These are phyloP conservation scores for Diadema setosum DNA, from an alignment of 35 echinoderm and acorn worm genomes.

Conservation along the genomic window DNA sequence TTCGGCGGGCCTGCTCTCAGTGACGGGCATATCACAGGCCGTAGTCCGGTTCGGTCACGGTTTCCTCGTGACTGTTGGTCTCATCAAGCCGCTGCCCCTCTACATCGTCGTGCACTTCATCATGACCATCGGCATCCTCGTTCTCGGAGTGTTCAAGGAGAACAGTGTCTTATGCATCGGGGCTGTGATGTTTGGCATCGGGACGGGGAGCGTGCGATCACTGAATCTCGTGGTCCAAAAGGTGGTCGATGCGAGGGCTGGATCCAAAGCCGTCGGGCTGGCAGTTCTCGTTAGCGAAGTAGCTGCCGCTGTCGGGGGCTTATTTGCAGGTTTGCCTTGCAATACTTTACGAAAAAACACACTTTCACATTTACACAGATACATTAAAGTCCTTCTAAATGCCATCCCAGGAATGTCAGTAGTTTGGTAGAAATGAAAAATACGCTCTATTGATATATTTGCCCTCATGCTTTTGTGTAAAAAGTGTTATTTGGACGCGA, in stretches of 20 bases:
- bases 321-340: conserved; percentile 6
- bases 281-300: background rate
- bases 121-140: background rate
- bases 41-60: conserved; percentile 4
- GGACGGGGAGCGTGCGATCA: background rate
- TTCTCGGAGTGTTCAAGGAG: background rate
- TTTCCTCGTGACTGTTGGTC: background rate
- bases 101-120: conserved; percentile 8
- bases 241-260: background rate
- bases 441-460: no score
- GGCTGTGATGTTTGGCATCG: background rate
- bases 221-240: background rate
- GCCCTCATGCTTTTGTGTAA: no score
- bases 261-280: background rate
- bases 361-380: no score
- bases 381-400: no score
- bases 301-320: background rate
- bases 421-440: no score
- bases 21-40: background rate
- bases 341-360: no score
- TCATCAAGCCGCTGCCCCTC: background rate
- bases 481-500: no score
- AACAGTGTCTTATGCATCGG: background rate
- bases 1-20: background rate
- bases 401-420: no score